These are phyloP conservation scores for Shargacucullia verbasci DNA, from an alignment of 2,888 invertebrate species.

Conservation along the genomic window DNA sequence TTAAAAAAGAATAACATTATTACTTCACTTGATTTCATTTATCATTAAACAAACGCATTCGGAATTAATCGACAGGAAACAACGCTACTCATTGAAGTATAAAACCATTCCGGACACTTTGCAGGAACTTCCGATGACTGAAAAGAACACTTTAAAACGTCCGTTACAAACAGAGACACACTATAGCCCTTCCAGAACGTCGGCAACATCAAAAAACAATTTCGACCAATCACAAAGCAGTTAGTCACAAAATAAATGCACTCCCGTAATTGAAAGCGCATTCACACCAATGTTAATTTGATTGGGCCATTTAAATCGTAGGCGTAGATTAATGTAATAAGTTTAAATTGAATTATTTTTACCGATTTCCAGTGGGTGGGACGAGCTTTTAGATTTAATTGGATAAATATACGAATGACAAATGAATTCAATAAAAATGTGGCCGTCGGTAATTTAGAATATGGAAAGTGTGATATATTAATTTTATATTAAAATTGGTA, in stretches of 20 bases:
- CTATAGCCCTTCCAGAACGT: conserved; percentile 25
- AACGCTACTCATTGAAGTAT: conserved; percentile 28
- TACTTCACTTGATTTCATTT: conserved; percentile 5
- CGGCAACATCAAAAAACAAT: conserved; percentile 64
- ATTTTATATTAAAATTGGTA: conserved; percentile 45
- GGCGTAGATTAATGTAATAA: conserved; percentile 57
- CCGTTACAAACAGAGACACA: conserved; percentile 42
- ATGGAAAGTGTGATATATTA: conserved; percentile 38
- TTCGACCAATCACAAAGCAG: conserved; percentile 59
- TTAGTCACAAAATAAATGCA: conserved; percentile 49
- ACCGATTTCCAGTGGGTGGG: conserved; percentile 45
- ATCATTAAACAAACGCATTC: conserved; percentile 32
- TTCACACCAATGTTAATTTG: conserved; percentile 60
- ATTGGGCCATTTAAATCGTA: conserved; percentile 49
- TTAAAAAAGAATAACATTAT: not conserved
- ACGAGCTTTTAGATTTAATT: conserved; percentile 49
- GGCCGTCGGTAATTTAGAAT: conserved; percentile 11
- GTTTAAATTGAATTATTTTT: conserved; percentile 57
- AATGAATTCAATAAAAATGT: conserved; percentile 55
- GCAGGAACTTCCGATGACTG: conserved; percentile 42
- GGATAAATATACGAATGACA: conserved; percentile 55
- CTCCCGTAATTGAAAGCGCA: conserved; percentile 55
- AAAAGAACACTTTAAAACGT: conserved; percentile 55
- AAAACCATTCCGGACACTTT: conserved; percentile 45
- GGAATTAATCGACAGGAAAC: conserved; percentile 44